Conservation (phyloP, 2,797 vertebrate species). For the Periophthalmus magnuspinnatus region DNA sequence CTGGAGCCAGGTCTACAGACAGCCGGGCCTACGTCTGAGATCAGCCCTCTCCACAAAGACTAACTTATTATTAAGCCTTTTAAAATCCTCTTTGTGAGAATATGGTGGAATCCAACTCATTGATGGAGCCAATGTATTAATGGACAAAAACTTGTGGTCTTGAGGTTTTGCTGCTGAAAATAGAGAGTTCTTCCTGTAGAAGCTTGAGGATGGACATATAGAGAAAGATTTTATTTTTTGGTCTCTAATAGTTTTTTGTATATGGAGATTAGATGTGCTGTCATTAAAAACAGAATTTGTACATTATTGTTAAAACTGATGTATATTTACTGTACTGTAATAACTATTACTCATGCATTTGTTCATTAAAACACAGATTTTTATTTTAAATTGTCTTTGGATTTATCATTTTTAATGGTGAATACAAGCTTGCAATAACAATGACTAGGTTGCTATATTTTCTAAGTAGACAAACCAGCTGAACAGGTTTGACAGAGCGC, state of each 20-base stretch:
- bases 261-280: not conserved
- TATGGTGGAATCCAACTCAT: not conserved
- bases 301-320: conserved; percentile 3
- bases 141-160: not conserved
- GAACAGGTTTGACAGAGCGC: conserved; percentile 1
- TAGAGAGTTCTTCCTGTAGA: not conserved
- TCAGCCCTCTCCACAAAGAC: conserved; percentile 25
- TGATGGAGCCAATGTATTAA: conserved; percentile 5
- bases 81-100: conserved; percentile 20
- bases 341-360: conserved; percentile 17
- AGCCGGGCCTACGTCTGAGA: conserved; percentile 77
- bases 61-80: conserved; percentile 12
- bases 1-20: conserved; percentile 58
- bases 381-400: conserved; percentile 11
- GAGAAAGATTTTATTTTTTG: not conserved
- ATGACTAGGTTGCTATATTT: not conserved
- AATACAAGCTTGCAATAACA: conserved; percentile 7
- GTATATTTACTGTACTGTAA: conserved; percentile 37
- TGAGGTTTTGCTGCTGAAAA: not conserved
- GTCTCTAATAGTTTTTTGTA: not conserved
- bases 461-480: not conserved
- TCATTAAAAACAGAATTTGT: conserved; percentile 21
- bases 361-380: not conserved
- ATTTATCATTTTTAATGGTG: not conserved
- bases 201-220: conserved; percentile 28